Conservation (phyloP, 2,113 vertebrate species). For the Mirounga angustirostris region DNA sequence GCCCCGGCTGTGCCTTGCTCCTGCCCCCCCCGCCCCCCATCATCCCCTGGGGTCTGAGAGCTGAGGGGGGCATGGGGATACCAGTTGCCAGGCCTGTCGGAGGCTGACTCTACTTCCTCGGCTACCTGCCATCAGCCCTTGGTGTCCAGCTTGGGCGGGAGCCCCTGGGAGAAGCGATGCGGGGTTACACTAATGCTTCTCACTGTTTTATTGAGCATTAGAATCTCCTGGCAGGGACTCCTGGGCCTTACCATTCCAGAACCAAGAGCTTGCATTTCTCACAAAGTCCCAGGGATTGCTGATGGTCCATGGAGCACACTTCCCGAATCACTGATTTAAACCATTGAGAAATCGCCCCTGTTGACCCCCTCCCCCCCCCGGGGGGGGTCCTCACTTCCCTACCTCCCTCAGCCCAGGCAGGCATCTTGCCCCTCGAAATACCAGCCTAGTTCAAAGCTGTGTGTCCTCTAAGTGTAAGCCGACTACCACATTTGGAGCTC, state of each 20-base stretch:
- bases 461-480: background rate
- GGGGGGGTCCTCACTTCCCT: background rate
- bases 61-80: fast-evolving
- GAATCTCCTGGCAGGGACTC: background rate
- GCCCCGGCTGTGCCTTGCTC: background rate
- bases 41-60: background rate
- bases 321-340: background rate
- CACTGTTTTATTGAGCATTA: background rate
- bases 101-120: background rate
- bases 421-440: background rate
- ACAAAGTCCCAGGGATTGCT: background rate
- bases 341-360: background rate
- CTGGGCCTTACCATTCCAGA: background rate
- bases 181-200: background rate
- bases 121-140: background rate
- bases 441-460: background rate
- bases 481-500: background rate
- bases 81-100: background rate
- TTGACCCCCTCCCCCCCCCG: background rate
- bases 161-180: background rate
- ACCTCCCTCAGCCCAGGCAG: background rate
- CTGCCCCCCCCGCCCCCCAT: fast-evolving
- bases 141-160: background rate
- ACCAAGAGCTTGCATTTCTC: background rate
- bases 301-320: background rate